These are phyloP conservation scores for Agrotis ipsilon DNA, from an alignment of 2,888 invertebrate species.

Conservation along the genomic window DNA sequence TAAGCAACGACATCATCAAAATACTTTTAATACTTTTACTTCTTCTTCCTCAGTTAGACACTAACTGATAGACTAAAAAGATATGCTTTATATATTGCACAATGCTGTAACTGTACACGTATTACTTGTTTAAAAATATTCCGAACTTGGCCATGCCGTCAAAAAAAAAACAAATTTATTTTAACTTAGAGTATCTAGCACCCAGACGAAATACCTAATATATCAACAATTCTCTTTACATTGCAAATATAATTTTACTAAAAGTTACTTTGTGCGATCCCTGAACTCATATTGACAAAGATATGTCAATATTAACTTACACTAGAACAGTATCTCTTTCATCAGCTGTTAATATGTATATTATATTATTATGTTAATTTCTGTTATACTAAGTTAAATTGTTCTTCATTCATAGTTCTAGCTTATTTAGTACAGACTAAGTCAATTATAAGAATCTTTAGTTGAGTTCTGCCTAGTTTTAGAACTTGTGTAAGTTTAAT, in stretches of 20 bases:
- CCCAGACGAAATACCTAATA: not conserved
- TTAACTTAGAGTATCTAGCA: not conserved
- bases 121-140: too few species aligned
- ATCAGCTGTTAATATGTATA: constrained; percentile 33
- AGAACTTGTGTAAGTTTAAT: not conserved
- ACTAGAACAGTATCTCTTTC: not conserved
- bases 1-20: too few species aligned
- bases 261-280: not conserved
- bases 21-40: too few species aligned
- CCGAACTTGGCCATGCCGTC: too few species aligned
- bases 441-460: constrained; percentile 16
- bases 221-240: constrained; percentile 17
- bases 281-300: not conserved
- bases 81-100: too few species aligned
- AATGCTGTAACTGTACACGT: too few species aligned
- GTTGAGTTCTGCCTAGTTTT: constrained; percentile 10
- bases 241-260: not conserved
- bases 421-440: constrained; percentile 15
- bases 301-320: not conserved
- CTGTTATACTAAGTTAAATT: constrained; percentile 42
- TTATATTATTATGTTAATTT: not conserved
- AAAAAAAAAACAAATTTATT: too few species aligned
- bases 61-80: too few species aligned
- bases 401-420: constrained; percentile 24
- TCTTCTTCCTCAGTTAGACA: too few species aligned